Evolutionary conservation across 2,113 vertebrate genomes (phyloP).

Genomic region (human (Homo sapiens)): GRCh38 chr7:49186501-49187000

Average conservation of each 20-base stretch:
- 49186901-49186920: background rate
- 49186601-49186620: background rate
- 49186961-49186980: background rate
- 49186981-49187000: background rate
- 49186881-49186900: background rate
- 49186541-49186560: background rate
- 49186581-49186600: background rate
- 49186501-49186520: background rate
- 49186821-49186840: fast-evolving
- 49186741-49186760: fast-evolving
- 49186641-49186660: background rate
- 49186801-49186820: too few relatives aligned
- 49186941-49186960: background rate
- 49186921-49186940: background rate
- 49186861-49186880: background rate
- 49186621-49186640: background rate
- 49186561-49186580: too few relatives aligned
- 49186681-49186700: background rate
- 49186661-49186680: background rate
- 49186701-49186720: background rate
- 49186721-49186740: background rate
- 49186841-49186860: background rate
- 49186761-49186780: fast-evolving
- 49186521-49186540: background rate
- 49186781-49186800: background rate